Evolutionary conservation across 2,888 invertebrate species (phyloP).

Genomic region (Caenorhabditis sinica): DNA sequence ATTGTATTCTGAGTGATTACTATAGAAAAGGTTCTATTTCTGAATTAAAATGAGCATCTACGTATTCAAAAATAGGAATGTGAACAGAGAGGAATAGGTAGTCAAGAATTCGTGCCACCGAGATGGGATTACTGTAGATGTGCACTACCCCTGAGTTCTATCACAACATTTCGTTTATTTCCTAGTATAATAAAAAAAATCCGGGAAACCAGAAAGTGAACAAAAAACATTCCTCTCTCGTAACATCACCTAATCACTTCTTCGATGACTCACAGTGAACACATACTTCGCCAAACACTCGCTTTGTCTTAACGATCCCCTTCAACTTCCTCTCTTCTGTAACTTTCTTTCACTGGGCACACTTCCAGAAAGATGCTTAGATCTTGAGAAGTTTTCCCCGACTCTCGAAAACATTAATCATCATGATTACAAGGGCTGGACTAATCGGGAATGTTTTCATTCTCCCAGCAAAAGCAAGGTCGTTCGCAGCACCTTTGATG

Average conservation of each 20-base stretch:
- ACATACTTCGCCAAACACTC: slow-evolving; percentile 39
- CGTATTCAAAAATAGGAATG: background rate
- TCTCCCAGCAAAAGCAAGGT: no score
- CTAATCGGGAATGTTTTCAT: no score
- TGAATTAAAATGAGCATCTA: background rate
- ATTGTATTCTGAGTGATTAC: background rate
- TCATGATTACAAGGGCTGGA: no score
- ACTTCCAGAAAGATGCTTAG: background rate
- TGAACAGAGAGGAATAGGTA: background rate
- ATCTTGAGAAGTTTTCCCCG: no score
- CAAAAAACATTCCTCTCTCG: slow-evolving; percentile 16
- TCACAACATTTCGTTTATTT: background rate
- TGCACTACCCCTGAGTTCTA: background rate
- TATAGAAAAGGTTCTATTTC: background rate
- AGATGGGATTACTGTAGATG: slow-evolving; percentile 1
- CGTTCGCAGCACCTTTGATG: no score
- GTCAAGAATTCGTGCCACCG: no score
- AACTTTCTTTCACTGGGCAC: slow-evolving; percentile 6
- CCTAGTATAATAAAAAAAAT: background rate
- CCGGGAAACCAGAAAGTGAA: background rate
- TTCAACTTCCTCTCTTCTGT: background rate
- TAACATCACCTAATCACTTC: slow-evolving; percentile 31
- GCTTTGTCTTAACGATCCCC: slow-evolving; percentile 3
- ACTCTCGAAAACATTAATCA: no score
- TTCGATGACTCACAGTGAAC: slow-evolving; percentile 35